Percentiles rank a stretch among this genome's conserved stretches.
phyloP scores from a whole-genome alignment of 64 coral and sea anemone species.

The Stichodactyla helianthus region DNA sequence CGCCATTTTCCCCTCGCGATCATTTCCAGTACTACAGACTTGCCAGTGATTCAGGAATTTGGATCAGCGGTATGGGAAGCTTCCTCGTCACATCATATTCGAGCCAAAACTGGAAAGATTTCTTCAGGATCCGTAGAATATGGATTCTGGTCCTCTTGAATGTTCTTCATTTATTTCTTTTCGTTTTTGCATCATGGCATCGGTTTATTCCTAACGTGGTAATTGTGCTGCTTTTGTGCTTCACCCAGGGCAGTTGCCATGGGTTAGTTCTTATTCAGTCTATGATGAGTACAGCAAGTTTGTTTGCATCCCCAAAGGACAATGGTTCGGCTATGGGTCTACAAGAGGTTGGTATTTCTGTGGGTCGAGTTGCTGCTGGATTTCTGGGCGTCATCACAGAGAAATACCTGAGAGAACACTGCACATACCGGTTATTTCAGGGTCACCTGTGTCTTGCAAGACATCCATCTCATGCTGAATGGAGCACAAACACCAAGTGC shows the following conservation, averaged over 20 bases:
- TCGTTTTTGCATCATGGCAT: neutral
- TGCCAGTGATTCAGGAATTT: constrained; percentile 6
- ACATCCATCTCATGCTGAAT: neutral
- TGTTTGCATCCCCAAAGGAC: neutral
- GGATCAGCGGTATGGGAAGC: constrained; percentile 14
- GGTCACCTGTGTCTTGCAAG: constrained; percentile 25
- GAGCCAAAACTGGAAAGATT: neutral
- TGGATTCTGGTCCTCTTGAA: neutral
- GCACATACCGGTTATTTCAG: neutral
- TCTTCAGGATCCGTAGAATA: constrained; percentile 36
- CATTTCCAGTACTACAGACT: constrained; percentile 70
- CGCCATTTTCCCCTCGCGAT: constrained; percentile 65
- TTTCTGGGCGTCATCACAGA: constrained; percentile 26
- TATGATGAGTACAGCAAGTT: neutral
- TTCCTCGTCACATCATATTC: neutral
- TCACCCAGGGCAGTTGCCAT: neutral
- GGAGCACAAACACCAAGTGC: no score
- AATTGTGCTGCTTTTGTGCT: neutral
- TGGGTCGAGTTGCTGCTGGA: constrained; percentile 25
- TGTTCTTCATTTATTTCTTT: neutral
- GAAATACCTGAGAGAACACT: constrained; percentile 26
- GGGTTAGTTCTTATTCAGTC: neutral
- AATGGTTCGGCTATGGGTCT: constrained; percentile 39
- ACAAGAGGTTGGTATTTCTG: constrained; percentile 3
- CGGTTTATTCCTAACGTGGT: neutral